phyloP scores from a whole-genome alignment of 2,113 vertebrate genomes.

The Colossoma macropomum region DNA sequence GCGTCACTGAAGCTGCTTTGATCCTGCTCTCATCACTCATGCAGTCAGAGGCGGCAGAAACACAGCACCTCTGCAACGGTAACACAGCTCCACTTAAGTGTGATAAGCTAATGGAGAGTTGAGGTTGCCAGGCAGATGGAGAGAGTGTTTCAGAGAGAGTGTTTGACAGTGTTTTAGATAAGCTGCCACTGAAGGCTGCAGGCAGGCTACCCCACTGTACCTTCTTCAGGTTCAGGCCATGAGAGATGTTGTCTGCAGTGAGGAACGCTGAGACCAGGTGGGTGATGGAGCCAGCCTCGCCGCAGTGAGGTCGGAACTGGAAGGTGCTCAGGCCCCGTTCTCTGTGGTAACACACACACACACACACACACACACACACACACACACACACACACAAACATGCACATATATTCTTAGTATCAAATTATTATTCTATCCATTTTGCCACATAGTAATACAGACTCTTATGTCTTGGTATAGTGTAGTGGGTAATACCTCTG shows the following conservation, averaged over 20 bases:
- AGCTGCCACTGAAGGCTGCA: background rate
- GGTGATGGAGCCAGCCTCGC: slow-evolving; percentile 97
- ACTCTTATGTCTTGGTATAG: too few species aligned
- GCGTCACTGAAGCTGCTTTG: background rate
- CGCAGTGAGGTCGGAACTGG: slow-evolving; percentile 95
- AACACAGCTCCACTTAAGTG: background rate
- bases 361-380: background rate
- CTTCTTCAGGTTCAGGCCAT: slow-evolving; percentile 97
- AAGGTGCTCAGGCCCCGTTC: slow-evolving; percentile 94
- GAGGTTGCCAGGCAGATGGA: background rate
- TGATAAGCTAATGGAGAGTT: slow-evolving; percentile 18
- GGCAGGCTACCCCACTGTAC: slow-evolving; percentile 64
- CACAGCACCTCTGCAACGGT: background rate
- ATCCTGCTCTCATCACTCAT: background rate
- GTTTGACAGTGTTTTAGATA: background rate
- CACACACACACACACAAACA: background rate
- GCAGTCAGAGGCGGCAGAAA: background rate
- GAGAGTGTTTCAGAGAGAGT: too few species aligned
- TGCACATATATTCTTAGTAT: background rate
- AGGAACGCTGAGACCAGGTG: slow-evolving; percentile 95
- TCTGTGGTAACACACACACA: slow-evolving; percentile 68
- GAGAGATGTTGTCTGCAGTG: slow-evolving; percentile 97
- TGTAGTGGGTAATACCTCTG: too few species aligned
- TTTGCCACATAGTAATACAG: too few species aligned
- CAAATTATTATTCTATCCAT: background rate